Conservation (phyloP, 1,140 invertebrate genomes). For the Bombus waltoni region DNA sequence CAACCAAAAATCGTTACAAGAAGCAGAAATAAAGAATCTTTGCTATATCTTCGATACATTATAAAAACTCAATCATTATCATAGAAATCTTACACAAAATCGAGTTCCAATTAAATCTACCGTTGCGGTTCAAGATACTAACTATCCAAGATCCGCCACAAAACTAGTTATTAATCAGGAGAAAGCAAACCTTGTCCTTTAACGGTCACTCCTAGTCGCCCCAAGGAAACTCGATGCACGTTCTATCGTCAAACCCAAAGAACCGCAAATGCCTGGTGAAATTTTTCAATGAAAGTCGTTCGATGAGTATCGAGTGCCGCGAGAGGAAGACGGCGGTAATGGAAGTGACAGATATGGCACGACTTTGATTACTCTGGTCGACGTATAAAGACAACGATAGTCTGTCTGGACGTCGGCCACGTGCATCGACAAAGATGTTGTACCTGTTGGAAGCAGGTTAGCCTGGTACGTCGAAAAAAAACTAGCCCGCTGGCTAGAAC, state of each 20-base stretch:
- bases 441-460: conserved; percentile 65
- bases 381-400: conserved; percentile 48
- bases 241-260: background rate
- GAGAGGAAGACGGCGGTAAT: conserved; percentile 16
- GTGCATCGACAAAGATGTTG: conserved; percentile 40
- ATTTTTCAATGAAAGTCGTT: conserved; percentile 62
- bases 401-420: conserved; percentile 40
- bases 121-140: background rate
- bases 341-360: background rate
- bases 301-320: conserved; percentile 20
- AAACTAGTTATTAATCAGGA: background rate
- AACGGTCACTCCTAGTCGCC: background rate
- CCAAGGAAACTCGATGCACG: background rate
- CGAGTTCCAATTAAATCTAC: background rate
- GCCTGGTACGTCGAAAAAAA: conserved; percentile 43
- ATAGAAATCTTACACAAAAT: background rate
- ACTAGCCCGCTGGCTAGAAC: conserved; percentile 41
- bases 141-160: background rate
- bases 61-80: no score
- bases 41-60: no score
- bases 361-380: background rate
- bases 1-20: no score
- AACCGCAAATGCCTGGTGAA: conserved; percentile 44
- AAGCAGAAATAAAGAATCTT: no score
- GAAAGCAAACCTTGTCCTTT: background rate